These are phyloP conservation scores for Pempheris klunzingeri DNA, from an alignment of 2,797 vertebrate genomes.

Conservation along the genomic window DNA sequence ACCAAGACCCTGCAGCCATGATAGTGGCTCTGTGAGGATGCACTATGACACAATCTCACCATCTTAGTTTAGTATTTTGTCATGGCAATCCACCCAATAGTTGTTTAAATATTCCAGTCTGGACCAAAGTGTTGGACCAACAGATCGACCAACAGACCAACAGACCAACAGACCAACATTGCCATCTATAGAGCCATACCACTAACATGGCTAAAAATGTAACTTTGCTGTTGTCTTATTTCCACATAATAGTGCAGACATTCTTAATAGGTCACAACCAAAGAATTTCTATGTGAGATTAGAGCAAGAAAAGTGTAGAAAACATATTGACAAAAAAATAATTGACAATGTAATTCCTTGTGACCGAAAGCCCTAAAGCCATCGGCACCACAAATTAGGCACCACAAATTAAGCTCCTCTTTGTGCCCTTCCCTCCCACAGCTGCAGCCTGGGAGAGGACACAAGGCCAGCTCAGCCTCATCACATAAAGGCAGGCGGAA, in stretches of 20 bases:
- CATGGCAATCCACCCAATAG: neutral
- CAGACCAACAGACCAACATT: neutral
- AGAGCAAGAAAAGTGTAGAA: constrained; percentile 9
- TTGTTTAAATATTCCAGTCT: neutral
- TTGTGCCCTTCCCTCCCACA: constrained; percentile 77
- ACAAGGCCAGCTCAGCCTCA: constrained; percentile 77
- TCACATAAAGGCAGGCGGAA: constrained; percentile 75
- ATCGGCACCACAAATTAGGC: constrained; percentile 71
- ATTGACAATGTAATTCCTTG: constrained; percentile 66
- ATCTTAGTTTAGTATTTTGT: neutral
- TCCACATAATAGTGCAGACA: neutral
- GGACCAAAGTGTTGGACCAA: neutral
- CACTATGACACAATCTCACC: neutral
- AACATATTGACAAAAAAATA: constrained; percentile 63
- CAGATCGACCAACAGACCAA: neutral
- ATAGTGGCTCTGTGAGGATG: neutral
- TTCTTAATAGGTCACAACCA: neutral
- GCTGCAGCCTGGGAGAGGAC: constrained; percentile 80
- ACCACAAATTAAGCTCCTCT: constrained; percentile 77
- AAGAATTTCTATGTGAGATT: constrained; percentile 12
- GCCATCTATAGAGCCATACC: neutral
- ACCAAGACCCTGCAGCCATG: neutral
- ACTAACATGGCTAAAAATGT: neutral
- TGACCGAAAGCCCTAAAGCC: constrained; percentile 56
- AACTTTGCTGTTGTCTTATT: neutral